Percentiles rank a stretch among this genome's conserved stretches.
Evolutionary conservation across 2,888 invertebrate genomes (phyloP).

Genomic region (Oscheius onirici): DNA sequence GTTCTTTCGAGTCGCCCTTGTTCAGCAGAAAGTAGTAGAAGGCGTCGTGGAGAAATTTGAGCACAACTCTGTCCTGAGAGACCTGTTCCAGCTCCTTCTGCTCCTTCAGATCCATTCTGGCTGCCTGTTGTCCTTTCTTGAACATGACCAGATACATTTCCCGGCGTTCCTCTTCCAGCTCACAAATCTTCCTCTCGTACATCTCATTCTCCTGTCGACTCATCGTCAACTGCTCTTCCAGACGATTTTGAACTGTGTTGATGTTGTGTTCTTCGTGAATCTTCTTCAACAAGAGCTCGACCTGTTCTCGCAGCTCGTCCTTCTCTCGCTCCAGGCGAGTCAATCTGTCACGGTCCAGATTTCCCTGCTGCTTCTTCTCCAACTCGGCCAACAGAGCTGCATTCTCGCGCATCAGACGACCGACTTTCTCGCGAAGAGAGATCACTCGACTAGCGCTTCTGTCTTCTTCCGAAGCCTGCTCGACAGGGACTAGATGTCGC

Average conservation of each 20-base stretch:
- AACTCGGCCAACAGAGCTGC: conserved; percentile 40
- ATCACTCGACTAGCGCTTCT: conserved; percentile 41
- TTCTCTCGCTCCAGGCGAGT: conserved; percentile 34
- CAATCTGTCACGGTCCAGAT: conserved; percentile 26
- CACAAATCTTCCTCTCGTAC: conserved; percentile 68
- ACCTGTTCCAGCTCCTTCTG: conserved; percentile 56
- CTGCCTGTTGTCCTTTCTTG: conserved; percentile 71
- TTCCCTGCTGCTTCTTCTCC: background rate
- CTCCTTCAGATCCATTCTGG: conserved; percentile 56
- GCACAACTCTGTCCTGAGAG: conserved; percentile 86
- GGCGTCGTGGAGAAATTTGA: conserved; percentile 91
- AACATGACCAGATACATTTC: conserved; percentile 71
- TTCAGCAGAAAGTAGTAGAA: conserved; percentile 91
- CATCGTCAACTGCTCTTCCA: conserved; percentile 55
- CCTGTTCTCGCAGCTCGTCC: conserved; percentile 27
- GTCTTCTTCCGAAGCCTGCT: conserved; percentile 34
- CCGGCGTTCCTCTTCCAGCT: conserved; percentile 66
- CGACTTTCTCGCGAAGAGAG: conserved; percentile 51
- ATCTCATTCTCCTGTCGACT: conserved; percentile 61
- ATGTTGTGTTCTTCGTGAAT: conserved; percentile 26
- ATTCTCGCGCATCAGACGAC: conserved; percentile 46
- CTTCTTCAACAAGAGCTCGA: conserved; percentile 28
- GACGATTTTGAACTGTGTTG: background rate
- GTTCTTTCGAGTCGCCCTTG: conserved; percentile 83
- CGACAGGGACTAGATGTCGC: background rate